Evolutionary conservation across 2,113 vertebrate genomes (phyloP), one percentile per base, ranked within the genome.

Genomic region (Callionymus lyra): DNA sequence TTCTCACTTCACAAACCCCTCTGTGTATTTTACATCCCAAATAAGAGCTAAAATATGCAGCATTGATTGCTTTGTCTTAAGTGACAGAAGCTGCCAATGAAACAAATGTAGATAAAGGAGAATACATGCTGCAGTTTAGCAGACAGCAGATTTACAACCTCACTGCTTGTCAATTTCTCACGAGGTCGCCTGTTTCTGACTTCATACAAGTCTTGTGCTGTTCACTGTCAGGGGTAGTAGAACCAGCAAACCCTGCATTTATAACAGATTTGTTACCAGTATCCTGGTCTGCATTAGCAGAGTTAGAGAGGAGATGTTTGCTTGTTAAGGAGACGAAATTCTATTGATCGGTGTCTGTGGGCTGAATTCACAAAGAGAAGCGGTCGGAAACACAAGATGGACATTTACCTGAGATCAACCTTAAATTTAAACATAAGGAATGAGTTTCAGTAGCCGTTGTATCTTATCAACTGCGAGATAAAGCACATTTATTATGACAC

Each of bases 271-370:
- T 72, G 77, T 79, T 68, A 60, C 75, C 77, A 76, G 79, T 80
- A 85, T 68, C 63, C 75, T 76, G 71, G 82, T 87, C 77, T 78
- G 70, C 76, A 80, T 84, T 68, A 64, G 60, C 68, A 65, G 70
- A 83, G 62, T 70, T 68, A 61, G 70, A 66, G 76, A 74, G 77
- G 4, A 64, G 79, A 63, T 66, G 58, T 60, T 54, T 59, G 64
- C 73, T 80, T 77, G 76, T 84, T 78, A 74, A 76, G 42, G 71
- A 47, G 53, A 47, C 50, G 68, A 60, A 65, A 57, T 45, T 42
- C 45, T 65, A 80, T 72, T 82, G 81, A 84, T 81, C 61, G 44
- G 59, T 44, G 56, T 65, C 53, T 69, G 71, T 63, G 65, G 16
- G 31, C 50, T 53, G 70, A 76, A 82, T 82, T 59, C 71, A 80